phyloP scores from a whole-genome alignment of 2,797 vertebrate genomes.

The Aratinga solstitialis region DNA sequence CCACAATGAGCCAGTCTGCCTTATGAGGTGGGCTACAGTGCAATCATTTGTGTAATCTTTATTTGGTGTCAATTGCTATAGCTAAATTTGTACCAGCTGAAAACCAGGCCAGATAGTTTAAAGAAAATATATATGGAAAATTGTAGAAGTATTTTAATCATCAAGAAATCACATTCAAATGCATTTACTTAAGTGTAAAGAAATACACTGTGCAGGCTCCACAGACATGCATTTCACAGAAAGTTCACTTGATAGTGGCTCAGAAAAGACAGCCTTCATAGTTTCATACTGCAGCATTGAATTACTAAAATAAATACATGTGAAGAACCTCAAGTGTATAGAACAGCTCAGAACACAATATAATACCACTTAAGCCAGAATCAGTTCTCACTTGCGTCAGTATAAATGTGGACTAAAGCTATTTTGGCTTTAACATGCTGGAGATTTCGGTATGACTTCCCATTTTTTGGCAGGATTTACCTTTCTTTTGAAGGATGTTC shows the following conservation, averaged over 20 bases:
- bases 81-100: not conserved
- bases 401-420: not conserved
- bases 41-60: not conserved
- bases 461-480: slow-evolving; percentile 68
- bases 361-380: not conserved
- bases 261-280: not conserved
- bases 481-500: slow-evolving; percentile 83
- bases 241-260: not conserved
- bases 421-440: not conserved
- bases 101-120: not conserved
- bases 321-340: not conserved
- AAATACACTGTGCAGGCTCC: not conserved
- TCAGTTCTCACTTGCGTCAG: not conserved
- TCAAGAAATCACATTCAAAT: not conserved
- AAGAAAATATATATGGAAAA: not conserved
- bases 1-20: not conserved
- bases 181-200: not conserved
- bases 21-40: not conserved
- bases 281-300: not conserved
- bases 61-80: not conserved
- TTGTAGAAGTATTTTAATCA: not conserved
- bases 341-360: not conserved
- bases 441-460: not conserved
- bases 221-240: not conserved
- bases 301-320: not conserved